Evolutionary conservation across 2,113 vertebrate species (phyloP).

Genomic region (Clarias macrocephalus): DNA sequence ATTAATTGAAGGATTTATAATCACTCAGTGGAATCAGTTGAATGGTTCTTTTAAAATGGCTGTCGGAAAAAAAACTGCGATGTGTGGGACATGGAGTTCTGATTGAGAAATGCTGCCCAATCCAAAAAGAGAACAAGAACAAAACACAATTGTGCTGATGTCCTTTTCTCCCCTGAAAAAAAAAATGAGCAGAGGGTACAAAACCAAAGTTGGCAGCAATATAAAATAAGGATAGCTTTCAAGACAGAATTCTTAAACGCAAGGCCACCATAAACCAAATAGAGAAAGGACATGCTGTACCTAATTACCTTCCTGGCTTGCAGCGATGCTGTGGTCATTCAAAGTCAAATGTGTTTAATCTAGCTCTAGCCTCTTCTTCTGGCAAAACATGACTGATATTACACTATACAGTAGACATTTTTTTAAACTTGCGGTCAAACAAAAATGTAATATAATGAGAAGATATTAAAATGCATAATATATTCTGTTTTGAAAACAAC

Average conservation of each 20-base stretch:
- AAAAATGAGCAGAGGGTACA: not conserved
- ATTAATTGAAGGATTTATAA: not conserved
- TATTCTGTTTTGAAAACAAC: not conserved
- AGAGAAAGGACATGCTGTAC: slow-evolving; percentile 9
- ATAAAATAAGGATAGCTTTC: slow-evolving; percentile 9
- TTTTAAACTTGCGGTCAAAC: not conserved
- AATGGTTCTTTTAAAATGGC: not conserved
- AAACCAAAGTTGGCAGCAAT: not conserved
- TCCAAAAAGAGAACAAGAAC: not conserved
- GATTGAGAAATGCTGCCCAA: not conserved
- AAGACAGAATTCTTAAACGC: slow-evolving; percentile 18
- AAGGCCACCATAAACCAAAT: slow-evolving; percentile 7
- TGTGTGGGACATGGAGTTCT: not conserved
- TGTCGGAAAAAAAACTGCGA: not conserved
- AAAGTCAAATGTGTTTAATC: slow-evolving; percentile 18
- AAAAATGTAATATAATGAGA: not conserved
- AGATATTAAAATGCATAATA: not conserved
- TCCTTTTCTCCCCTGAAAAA: slow-evolving; percentile 12
- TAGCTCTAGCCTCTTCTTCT: not conserved
- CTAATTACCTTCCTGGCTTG: slow-evolving; percentile 23
- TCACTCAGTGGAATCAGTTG: not conserved
- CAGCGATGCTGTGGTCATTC: slow-evolving; percentile 6
- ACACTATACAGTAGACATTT: not conserved
- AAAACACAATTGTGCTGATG: not conserved
- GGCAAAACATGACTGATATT: no score